Percentiles rank a stretch among this genome's conserved stretches.
phyloP scores from a whole-genome alignment of 2,888 invertebrate genomes.

The Polyploca ridens region DNA sequence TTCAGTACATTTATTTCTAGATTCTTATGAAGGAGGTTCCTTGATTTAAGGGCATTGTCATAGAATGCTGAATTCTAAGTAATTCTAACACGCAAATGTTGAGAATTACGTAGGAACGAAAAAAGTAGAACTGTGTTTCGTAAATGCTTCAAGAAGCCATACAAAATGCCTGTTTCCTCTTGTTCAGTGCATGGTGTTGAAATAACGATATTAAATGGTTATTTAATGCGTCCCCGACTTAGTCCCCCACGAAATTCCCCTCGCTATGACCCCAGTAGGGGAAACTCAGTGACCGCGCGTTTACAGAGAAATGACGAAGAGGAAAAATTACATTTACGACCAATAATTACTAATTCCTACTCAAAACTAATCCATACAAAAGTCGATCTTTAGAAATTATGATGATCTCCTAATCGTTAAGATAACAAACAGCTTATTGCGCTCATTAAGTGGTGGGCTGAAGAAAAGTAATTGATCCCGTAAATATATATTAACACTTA shows the following conservation, averaged over 20 bases:
- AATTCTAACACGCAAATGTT: no score
- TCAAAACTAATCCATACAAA: no score
- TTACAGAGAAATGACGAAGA: not conserved
- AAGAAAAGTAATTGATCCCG: not conserved
- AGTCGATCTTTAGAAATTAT: not conserved
- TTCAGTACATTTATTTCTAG: not conserved
- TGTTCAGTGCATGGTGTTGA: conserved; percentile 36
- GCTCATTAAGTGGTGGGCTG: not conserved
- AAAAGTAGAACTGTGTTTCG: not conserved
- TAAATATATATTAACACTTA: not conserved
- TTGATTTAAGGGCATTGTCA: no score
- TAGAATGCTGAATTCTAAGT: no score
- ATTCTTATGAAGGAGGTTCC: no score
- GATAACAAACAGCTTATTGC: no score
- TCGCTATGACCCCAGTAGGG: conserved; percentile 23
- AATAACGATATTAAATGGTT: conserved; percentile 52
- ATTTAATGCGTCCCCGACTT: conserved; percentile 48
- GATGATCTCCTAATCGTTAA: no score
- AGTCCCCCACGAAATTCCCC: conserved; percentile 28
- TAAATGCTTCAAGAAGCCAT: not conserved
- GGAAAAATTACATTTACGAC: not conserved
- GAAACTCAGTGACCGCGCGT: conserved; percentile 1
- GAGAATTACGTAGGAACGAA: no score
- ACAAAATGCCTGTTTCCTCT: conserved; percentile 13
- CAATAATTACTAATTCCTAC: not conserved